Conservation (phyloP, 2,113 vertebrate genomes). For the Anser brachyrhynchus region DNA sequence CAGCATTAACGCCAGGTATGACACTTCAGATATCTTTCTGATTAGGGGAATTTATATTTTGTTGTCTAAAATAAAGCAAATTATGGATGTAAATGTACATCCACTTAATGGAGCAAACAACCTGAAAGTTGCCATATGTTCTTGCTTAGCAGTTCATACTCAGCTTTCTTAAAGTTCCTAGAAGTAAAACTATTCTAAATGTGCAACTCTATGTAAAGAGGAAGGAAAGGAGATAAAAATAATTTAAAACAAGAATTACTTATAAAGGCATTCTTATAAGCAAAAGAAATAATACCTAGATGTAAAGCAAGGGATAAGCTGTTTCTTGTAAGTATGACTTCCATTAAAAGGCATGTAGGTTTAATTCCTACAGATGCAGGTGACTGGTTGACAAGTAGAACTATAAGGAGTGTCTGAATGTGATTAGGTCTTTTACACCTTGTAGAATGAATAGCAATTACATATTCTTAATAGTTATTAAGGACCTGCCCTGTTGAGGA, state of each 20-base stretch:
- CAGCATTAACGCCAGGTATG: not conserved
- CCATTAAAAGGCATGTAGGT: not conserved
- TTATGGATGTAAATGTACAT: not conserved
- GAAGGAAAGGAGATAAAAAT: not conserved
- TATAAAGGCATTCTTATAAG: not conserved
- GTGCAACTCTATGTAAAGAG: not conserved
- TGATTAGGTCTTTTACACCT: not conserved
- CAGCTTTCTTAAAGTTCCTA: not conserved
- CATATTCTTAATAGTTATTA: not conserved
- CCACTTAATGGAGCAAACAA: not conserved
- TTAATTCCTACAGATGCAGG: not conserved
- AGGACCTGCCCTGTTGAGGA: not conserved
- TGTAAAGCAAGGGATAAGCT: not conserved
- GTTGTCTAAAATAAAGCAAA: not conserved
- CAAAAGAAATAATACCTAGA: not conserved
- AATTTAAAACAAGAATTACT: not conserved
- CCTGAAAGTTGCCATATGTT: not conserved
- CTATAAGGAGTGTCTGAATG: not conserved
- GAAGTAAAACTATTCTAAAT: not conserved
- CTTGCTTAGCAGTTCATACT: not conserved
- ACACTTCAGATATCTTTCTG: not conserved
- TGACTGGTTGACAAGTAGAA: not conserved
- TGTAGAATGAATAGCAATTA: not conserved
- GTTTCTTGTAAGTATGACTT: not conserved
- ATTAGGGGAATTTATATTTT: not conserved